These are phyloP conservation scores for Amphimallon solstitiale DNA, from an alignment of 2,888 invertebrate species.

Conservation along the genomic window DNA sequence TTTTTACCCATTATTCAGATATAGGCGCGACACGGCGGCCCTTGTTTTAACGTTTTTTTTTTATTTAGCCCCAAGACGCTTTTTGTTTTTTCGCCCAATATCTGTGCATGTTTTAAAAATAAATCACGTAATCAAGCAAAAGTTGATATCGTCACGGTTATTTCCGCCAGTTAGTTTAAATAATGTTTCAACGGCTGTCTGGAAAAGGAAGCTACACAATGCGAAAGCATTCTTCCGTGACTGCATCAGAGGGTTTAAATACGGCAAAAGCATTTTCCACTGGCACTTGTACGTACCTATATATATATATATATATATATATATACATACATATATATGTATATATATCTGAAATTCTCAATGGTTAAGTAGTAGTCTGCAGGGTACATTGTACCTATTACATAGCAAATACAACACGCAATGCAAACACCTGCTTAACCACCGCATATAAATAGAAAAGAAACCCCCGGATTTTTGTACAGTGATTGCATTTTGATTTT, in stretches of 20 bases:
- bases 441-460: conserved; percentile 6
- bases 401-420: conserved; percentile 6
- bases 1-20: too few species aligned
- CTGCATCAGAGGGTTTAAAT: conserved; percentile 49
- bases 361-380: background rate
- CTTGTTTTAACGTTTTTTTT: background rate
- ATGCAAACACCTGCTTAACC: conserved; percentile 22
- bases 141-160: conserved; percentile 53
- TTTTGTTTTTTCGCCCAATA: background rate
- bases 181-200: conserved; percentile 53
- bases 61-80: background rate
- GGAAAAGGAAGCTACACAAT: conserved; percentile 57
- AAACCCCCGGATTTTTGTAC: conserved; percentile 4
- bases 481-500: conserved; percentile 29
- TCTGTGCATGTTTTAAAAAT: conserved; percentile 43
- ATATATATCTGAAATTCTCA: conserved; percentile 18
- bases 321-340: background rate
- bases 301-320: background rate
- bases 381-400: too few species aligned
- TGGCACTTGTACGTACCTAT: background rate
- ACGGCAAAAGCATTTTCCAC: conserved; percentile 30
- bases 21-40: too few species aligned
- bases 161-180: conserved; percentile 55
- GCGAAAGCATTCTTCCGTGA: conserved; percentile 56
- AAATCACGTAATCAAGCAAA: conserved; percentile 52